Base-by-base conservation (phyloP, 2,888 invertebrate genomes). In the Petrolisthes manimaculis region DNA sequence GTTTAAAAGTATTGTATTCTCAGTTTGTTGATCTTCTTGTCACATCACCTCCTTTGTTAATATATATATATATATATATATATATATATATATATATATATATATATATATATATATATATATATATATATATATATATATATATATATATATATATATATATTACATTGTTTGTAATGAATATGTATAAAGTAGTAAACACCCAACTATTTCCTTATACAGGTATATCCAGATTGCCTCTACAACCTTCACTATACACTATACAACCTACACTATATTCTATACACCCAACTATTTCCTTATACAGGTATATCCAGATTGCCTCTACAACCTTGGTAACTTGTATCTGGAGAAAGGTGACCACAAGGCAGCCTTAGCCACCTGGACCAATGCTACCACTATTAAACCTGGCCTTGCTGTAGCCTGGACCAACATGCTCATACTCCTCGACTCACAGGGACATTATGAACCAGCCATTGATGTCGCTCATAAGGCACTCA, bases 251-350 rank as follows among this genome's bases (percentile, higher is more conserved):
- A 37, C 2, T 37, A 37, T 37, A 37, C 37, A 37, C 37, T n/a
- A n/a, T n/a, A 37, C 37, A 37, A n/a, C n/a, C n/a, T 37, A 37
- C 37, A 37, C 37, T n/a, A n/a, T n/a, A 37, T 2, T 1, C 37
- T 37, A 37, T 2, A 37, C 37, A 37, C 37, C 37, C 37, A 37
- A 37, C 37, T 37, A 37, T n/a, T 82, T 37, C n/a, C 61, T 84
- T 21, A 67, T 75, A n/a, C 95, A 94, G 83, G 95, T 95, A 90
- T 99, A 98, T 93, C 96, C 98, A 0, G 97, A 98, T 93, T 98
- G 98, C 92, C 96, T 96, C 92, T 99, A 98, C 92, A 99, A 99
- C 93, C 94, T 99, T 92, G 99, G 99, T 77, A 98, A 98, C 93
- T 94, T 99, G 96, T 98, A 96, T 93, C 94, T 98, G 91, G 97